These are phyloP conservation scores for Zaprionus capensis DNA, from an alignment of 1,140 invertebrate genomes.

Conservation along the genomic window DNA sequence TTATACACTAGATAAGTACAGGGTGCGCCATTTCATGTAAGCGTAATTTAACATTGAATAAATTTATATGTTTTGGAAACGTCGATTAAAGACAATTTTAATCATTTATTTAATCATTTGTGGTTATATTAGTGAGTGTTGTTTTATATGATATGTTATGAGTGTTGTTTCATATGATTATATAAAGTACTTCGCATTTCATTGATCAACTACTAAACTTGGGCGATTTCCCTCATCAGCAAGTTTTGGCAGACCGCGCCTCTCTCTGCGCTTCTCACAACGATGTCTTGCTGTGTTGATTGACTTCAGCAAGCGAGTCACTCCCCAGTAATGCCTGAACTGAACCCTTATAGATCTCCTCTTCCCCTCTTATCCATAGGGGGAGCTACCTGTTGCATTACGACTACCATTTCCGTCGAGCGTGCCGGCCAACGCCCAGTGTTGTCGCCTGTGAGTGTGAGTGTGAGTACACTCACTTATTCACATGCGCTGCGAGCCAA, in stretches of 20 bases:
- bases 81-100: too few species aligned
- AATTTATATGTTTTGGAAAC: too few species aligned
- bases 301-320: neutral
- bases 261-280: constrained; percentile 22
- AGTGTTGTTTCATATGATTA: too few species aligned
- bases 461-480: constrained; percentile 21
- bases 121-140: too few species aligned
- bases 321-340: neutral
- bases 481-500: constrained; percentile 26
- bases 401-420: constrained; percentile 43
- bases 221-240: too few species aligned
- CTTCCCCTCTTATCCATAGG: neutral
- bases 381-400: constrained; percentile 25
- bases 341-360: neutral
- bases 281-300: neutral
- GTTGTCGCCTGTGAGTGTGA: neutral
- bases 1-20: too few species aligned
- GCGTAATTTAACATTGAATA: too few species aligned
- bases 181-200: too few species aligned
- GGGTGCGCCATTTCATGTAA: too few species aligned
- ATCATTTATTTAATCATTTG: too few species aligned
- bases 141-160: too few species aligned
- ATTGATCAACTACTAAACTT: too few species aligned
- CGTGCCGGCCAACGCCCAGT: constrained; percentile 25
- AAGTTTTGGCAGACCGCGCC: neutral